These are phyloP conservation scores for Catonia carolina DNA, from an alignment of 2,888 invertebrate genomes.

Conservation along the genomic window DNA sequence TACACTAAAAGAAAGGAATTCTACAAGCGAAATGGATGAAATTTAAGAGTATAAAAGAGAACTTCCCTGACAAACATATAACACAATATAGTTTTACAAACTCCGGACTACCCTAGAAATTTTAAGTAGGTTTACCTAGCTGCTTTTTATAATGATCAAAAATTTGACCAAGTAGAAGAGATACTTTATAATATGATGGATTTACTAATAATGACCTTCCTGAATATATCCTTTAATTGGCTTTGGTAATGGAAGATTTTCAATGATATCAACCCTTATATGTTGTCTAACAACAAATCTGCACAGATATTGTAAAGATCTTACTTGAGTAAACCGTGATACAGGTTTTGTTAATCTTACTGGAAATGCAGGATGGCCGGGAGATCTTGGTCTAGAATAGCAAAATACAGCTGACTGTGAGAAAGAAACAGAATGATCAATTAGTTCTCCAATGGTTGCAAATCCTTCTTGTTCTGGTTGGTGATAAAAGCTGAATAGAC, in stretches of 20 bases:
- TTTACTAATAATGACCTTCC: slow-evolving; percentile 39
- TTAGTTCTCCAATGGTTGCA: slow-evolving; percentile 60
- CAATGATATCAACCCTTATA: slow-evolving; percentile 60
- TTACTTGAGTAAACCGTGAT: slow-evolving; percentile 63
- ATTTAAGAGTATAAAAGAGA: no score
- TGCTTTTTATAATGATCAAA: no score
- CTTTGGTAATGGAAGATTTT: slow-evolving; percentile 56
- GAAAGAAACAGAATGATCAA: slow-evolving; percentile 63
- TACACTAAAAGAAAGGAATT: no score
- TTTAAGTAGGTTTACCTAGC: no score
- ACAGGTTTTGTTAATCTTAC: slow-evolving; percentile 67
- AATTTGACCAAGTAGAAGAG: no score
- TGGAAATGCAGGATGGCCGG: slow-evolving; percentile 61
- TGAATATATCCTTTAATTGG: slow-evolving; percentile 51
- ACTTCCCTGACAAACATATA: no score
- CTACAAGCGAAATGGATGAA: no score
- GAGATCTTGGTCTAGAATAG: slow-evolving; percentile 60
- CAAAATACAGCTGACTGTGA: slow-evolving; percentile 65
- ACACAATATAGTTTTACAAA: no score
- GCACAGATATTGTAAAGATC: slow-evolving; percentile 64
- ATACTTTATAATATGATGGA: background rate
- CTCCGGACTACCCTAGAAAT: no score
- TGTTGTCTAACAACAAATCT: slow-evolving; percentile 65
- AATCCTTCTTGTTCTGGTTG: slow-evolving; percentile 46
- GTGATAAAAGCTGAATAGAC: slow-evolving; percentile 50